These are phyloP conservation scores for Rotaria socialis DNA, from an alignment of 2,888 invertebrate species.

Conservation along the genomic window DNA sequence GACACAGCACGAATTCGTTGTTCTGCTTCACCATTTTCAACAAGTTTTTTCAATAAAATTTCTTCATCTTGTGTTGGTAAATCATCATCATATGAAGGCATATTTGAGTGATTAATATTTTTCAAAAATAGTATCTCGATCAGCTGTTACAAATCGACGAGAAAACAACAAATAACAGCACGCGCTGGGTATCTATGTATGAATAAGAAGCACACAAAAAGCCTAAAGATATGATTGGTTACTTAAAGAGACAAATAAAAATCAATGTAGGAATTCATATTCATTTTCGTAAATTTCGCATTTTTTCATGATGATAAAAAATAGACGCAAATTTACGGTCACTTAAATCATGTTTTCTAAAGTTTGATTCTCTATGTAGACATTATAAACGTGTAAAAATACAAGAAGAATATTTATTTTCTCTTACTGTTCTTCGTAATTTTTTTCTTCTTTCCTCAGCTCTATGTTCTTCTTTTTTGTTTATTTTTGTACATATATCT, in stretches of 20 bases:
- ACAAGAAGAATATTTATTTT: too few species aligned
- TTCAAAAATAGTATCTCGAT: background rate
- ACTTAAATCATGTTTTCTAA: too few species aligned
- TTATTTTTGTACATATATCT: too few species aligned
- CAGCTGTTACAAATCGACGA: background rate
- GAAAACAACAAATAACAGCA: slow-evolving; percentile 19
- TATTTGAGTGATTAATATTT: background rate
- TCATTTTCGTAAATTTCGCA: too few species aligned
- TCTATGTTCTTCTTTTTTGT: too few species aligned
- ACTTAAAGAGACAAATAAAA: background rate
- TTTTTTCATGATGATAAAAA: too few species aligned
- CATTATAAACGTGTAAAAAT: too few species aligned
- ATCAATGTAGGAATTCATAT: background rate
- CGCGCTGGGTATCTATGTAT: background rate
- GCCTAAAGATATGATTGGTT: background rate
- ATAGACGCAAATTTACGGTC: too few species aligned
- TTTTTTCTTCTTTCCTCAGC: too few species aligned
- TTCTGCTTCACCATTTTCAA: background rate
- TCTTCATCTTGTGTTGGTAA: slow-evolving; percentile 6
- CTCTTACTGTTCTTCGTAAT: too few species aligned
- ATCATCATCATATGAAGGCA: slow-evolving; percentile 25
- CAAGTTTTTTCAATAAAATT: background rate
- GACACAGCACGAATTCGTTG: background rate
- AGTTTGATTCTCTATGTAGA: too few species aligned
- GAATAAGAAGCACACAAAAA: background rate